A percentile compares a stretch with the other conserved stretches of the same genome.
These are phyloP conservation scores for Chelon auratus DNA, from an alignment of 2,797 vertebrate genomes.

Conservation along the genomic window DNA sequence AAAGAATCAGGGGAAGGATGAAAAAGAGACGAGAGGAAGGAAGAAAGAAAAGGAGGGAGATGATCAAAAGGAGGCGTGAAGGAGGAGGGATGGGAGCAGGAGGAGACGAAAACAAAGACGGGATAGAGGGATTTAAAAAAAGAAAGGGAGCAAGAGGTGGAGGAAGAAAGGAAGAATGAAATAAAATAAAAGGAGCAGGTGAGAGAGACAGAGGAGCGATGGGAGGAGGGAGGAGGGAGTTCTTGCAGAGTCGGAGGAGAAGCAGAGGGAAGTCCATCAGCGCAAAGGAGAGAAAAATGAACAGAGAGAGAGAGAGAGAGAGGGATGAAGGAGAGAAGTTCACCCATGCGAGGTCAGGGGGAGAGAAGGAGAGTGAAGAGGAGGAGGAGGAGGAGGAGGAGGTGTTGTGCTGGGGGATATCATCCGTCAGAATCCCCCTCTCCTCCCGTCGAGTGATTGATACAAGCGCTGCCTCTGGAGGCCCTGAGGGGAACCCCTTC, in stretches of 20 bases:
- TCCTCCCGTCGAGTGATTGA: slow-evolving; percentile 79
- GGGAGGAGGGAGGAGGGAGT: background rate
- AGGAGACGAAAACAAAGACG: background rate
- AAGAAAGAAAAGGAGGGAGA: background rate
- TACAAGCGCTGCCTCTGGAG: slow-evolving; percentile 65
- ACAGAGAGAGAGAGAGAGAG: slow-evolving; percentile 16
- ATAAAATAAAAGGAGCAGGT: too few species aligned
- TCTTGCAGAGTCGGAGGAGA: background rate
- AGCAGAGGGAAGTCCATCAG: background rate
- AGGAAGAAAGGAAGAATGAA: background rate
- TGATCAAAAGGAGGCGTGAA: background rate
- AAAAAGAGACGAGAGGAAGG: background rate
- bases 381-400: slow-evolving; percentile 14
- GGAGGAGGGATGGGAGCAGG: background rate
- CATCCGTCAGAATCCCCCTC: slow-evolving; percentile 60
- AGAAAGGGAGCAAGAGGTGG: background rate
- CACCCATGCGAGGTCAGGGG: slow-evolving; percentile 34
- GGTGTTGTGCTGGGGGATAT: slow-evolving; percentile 49
- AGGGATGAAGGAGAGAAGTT: slow-evolving; percentile 21
- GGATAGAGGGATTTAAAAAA: too few species aligned
- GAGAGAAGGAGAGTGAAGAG: background rate
- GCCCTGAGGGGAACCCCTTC: slow-evolving; percentile 61
- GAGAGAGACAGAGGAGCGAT: background rate
- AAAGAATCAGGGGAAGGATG: background rate
- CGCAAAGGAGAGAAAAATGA: slow-evolving; percentile 14